A percentile compares a stretch with the other conserved stretches of the same genome.
phyloP scores from a whole-genome alignment of 2,797 vertebrate genomes.

The Todus mexicanus region DNA sequence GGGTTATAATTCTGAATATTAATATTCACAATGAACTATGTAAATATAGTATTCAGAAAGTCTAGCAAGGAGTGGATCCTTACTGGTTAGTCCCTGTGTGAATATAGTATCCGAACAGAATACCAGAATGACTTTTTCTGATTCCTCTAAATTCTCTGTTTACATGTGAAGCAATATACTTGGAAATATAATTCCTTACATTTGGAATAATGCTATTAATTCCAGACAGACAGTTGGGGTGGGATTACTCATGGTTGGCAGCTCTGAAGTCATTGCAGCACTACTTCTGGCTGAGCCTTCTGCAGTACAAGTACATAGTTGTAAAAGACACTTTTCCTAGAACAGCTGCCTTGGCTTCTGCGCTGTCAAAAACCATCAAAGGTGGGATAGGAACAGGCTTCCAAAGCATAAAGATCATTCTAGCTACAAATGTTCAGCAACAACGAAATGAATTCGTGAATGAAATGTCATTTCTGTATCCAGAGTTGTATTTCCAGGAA shows the following conservation, averaged over 20 bases:
- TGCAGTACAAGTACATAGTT: neutral
- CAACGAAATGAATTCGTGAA: neutral
- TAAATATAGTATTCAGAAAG: neutral
- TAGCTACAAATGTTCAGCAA: neutral
- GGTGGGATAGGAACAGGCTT: neutral
- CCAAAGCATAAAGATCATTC: neutral
- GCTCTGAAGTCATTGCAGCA: neutral
- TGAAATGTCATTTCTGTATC: neutral
- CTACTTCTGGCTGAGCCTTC: neutral
- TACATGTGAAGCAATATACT: neutral
- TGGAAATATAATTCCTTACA: neutral
- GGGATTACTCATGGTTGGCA: neutral
- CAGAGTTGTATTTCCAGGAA: neutral
- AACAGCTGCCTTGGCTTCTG: neutral
- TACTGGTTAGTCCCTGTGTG: neutral
- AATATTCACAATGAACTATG: neutral
- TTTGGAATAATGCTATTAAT: neutral
- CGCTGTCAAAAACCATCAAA: accelerated
- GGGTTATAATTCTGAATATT: neutral
- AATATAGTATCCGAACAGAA: neutral
- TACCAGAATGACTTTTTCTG: neutral
- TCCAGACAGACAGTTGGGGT: neutral
- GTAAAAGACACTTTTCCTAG: neutral
- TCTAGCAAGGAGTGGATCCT: neutral
- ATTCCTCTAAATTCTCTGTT: neutral